Base-by-base conservation (phyloP, 2,888 invertebrate species). In the Melipona bicolor region DNA sequence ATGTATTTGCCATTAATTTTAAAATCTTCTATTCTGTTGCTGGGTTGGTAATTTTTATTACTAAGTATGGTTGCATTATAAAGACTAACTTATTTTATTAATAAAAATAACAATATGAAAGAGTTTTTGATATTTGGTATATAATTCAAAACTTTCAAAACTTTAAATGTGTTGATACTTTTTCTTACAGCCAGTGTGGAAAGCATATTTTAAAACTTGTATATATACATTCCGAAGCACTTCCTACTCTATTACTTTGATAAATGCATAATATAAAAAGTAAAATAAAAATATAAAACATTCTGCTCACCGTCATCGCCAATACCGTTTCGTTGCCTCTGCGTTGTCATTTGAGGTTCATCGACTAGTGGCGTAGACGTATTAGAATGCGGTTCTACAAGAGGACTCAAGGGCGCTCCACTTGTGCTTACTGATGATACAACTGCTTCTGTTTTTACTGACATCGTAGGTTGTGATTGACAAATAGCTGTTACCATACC, bases 301-400 rank as follows among this genome's bases (percentile, higher is more conserved):
- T 74, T 36, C n/a, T 70, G 88, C 94, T 93, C 89, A 94, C 94
- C 94, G 81, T 94, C 94, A 77, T 94, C 94, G 64, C 92, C 92
- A 71, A 91, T 91, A 69, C 91, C 92, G 77, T 92, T 94, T 77
- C 94, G 92, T 80, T 94, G 94, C 73, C 94, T 91, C 72, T 94
- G 93, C 72, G 91, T 93, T 52, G 92, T 91, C 90, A 94, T 92
- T 86, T 92, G 93, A 0, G 93, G 94, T 92, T 96, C 96, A 92
- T 96, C 96, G 73, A 95, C 96, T 83, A 96, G 95, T 83, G 96
- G 96, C 81, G 96, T 96, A 87, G 96, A 96, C 9, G 96, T 95
- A 93, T 96, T 96, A 81, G 97, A 97, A 95, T 97, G 97, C 69
- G 97, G 96, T 94, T 97, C 97, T 79, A 93, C 91, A 50, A 93